Percentiles rank a stretch among this genome's conserved stretches.
These are phyloP conservation scores for Pipistrellus pygmaeus DNA, from an alignment of 2,797 vertebrate genomes.

Conservation along the genomic window DNA sequence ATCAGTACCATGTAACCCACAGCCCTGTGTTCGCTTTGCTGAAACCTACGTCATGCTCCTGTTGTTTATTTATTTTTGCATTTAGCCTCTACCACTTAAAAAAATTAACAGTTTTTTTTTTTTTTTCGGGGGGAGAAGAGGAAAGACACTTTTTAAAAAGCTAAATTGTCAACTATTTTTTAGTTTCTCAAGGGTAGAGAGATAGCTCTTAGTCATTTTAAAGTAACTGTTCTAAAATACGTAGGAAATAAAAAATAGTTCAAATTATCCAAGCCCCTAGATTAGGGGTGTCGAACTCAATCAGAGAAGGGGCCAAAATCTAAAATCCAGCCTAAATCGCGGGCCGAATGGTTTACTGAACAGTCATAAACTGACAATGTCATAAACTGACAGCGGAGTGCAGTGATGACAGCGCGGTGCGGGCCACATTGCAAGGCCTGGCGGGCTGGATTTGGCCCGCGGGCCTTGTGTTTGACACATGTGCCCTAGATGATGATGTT, in stretches of 20 bases:
- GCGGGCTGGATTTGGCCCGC: too few species aligned
- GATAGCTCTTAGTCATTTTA: constrained; percentile 30
- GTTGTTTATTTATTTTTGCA: neutral
- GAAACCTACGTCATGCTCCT: neutral
- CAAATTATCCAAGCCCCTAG: neutral
- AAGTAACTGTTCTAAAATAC: constrained; percentile 2
- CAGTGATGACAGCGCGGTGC: too few species aligned
- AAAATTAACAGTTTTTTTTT: constrained; percentile 37
- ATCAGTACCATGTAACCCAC: neutral
- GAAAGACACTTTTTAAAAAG: constrained; percentile 24
- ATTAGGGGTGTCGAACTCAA: too few species aligned
- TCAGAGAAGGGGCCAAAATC: too few species aligned
- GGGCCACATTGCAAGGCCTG: too few species aligned
- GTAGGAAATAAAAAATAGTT: constrained; percentile 15
- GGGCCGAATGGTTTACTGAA: too few species aligned
- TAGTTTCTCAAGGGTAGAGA: neutral
- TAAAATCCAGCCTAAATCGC: too few species aligned
- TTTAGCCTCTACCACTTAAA: constrained; percentile 12
- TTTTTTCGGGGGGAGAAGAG: neutral
- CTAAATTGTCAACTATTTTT: constrained; percentile 29
- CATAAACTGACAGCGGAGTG: too few species aligned
- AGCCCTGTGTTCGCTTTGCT: neutral
- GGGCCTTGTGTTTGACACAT: too few species aligned
- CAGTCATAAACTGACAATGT: too few species aligned
- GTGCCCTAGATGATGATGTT: neutral